Evolutionary conservation across 2,113 vertebrate genomes (phyloP), one percentile per base, ranked within the genome.

Genomic region (Cygnus buccinator): DNA sequence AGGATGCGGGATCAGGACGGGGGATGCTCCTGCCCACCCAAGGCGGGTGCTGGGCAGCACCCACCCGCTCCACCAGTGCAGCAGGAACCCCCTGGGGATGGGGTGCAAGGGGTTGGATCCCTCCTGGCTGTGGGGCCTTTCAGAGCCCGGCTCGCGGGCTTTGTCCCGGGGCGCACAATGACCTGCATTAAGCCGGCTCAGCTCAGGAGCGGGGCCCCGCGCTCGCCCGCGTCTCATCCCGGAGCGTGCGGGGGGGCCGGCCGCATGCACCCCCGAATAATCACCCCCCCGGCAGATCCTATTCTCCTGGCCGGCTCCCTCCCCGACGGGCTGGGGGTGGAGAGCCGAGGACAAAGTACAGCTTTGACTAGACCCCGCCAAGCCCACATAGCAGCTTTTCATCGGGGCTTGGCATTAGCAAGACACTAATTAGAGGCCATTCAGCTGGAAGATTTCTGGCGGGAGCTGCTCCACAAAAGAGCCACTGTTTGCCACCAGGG

Each of bases 381-480:
- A 95, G 89, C 95, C 96, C 96, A 97, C 94, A 97, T 93, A 96
- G 93, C 92, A 86, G 96, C 95, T 97, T 97, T 98, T 98, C 97
- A 97, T 97, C 94, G 75, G 89, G 68, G 71, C 94, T 97, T 97
- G 91, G 96, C 94, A 97, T 94, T 92, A 93, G 96, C 94, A 94
- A 91, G 94, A 95, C 84, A 91, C 95, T 97, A 97, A 98, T 97
- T 97, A 97, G 96, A 96, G 97, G 94, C 96, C 94, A 96, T 96
- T 97, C 96, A 97, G 92, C 97, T 94, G 96, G 95, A 96, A 97
- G 93, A 94, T 95, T 95, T 96, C 96, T 95, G 96, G 96, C 93
- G 91, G 97, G 95, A 97, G 92, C 91, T 86, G 82, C 95, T 90
- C 94, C 97, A 98, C 97, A 98, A 97, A 97, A 97, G 97, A 81